A percentile compares a stretch with the other conserved stretches of the same genome.
phyloP scores from a whole-genome alignment of 2,888 invertebrate species.

The Nezara viridula region DNA sequence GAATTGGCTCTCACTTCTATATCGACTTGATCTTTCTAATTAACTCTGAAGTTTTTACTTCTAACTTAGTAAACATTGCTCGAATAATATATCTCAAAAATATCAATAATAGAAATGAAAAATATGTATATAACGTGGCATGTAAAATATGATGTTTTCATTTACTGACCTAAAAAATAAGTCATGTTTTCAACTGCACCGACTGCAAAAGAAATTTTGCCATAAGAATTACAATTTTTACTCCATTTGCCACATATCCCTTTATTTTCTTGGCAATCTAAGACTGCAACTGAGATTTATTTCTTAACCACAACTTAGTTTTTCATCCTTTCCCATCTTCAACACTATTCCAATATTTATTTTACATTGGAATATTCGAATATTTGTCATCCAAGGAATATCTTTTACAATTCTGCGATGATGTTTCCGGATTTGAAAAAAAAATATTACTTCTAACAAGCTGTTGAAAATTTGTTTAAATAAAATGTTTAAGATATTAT shows the following conservation, averaged over 20 bases:
- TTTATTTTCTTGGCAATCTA: not conserved
- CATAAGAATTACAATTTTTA: not conserved
- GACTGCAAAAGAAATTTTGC: not conserved
- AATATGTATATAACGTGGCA: not conserved
- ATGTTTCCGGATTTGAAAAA: too few species aligned
- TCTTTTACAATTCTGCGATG: too few species aligned
- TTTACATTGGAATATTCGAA: not conserved
- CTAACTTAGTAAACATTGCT: not conserved
- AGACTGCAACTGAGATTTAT: not conserved
- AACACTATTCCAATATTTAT: not conserved
- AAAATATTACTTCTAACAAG: too few species aligned
- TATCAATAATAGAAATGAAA: not conserved
- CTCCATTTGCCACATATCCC: not conserved
- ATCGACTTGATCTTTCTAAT: not conserved
- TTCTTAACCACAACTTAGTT: not conserved
- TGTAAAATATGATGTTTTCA: not conserved
- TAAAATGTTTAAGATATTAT: too few species aligned
- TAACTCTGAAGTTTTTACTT: not conserved
- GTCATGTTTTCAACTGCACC: not conserved
- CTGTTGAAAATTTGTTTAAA: too few species aligned
- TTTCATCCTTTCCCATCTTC: not conserved
- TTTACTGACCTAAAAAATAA: not conserved
- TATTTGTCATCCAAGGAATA: not conserved
- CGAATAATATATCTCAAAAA: not conserved
- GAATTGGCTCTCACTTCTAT: not conserved